phyloP scores from a whole-genome alignment of 92 coral and sea anemone genomes.

The Muricea muricata region DNA sequence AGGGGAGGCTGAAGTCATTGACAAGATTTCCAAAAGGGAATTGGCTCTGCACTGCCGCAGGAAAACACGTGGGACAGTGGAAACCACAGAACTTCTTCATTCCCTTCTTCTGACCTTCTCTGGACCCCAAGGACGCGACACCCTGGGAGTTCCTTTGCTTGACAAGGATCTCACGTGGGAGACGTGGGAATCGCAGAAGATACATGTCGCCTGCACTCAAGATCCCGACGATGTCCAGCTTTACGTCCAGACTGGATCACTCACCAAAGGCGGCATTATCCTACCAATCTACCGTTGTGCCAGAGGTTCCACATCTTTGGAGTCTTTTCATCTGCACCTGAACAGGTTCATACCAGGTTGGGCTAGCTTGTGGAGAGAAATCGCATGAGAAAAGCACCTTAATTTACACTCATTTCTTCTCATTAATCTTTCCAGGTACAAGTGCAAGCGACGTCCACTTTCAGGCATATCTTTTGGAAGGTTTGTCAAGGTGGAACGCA shows the following conservation, averaged over 20 bases:
- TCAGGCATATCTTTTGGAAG: slow-evolving; percentile 77
- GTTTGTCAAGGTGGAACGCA: slow-evolving; percentile 63
- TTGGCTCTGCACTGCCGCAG: slow-evolving; percentile 65
- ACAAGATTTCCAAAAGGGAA: slow-evolving; percentile 42
- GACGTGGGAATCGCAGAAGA: too few relatives aligned
- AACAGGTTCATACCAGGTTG: slow-evolving; percentile 66
- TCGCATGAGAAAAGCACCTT: too few relatives aligned
- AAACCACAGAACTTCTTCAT: slow-evolving; percentile 31
- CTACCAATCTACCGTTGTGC: too few relatives aligned
- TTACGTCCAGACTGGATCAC: too few relatives aligned
- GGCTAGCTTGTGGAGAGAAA: neutral
- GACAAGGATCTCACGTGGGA: too few relatives aligned
- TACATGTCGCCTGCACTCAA: too few relatives aligned
- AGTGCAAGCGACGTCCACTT: slow-evolving; percentile 71
- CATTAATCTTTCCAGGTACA: slow-evolving; percentile 49
- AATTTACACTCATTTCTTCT: neutral
- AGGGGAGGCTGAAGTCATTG: slow-evolving; percentile 50
- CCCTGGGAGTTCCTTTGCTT: too few relatives aligned
- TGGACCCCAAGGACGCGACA: too few relatives aligned
- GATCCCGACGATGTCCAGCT: too few relatives aligned
- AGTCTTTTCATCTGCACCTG: slow-evolving; percentile 71
- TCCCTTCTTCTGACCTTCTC: slow-evolving; percentile 24
- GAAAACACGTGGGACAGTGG: slow-evolving; percentile 52
- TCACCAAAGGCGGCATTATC: too few relatives aligned
- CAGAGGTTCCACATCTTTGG: slow-evolving; percentile 73